Evolutionary conservation across 1,140 invertebrate genomes (phyloP), one percentile per base, ranked within the genome.

Genomic region (Meloidogyne floridensis): DNA sequence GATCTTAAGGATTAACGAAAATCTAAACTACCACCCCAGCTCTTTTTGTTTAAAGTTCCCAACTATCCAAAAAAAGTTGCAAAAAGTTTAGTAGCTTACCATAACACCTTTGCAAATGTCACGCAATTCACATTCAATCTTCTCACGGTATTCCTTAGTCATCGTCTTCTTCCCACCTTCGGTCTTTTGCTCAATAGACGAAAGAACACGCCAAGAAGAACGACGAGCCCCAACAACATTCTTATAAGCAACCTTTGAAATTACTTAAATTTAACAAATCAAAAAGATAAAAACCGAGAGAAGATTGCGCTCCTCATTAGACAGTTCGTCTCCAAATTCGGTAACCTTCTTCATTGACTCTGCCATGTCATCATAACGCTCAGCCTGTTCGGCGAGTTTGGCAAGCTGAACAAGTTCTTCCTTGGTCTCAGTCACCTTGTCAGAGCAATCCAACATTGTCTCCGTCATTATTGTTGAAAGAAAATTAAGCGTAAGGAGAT

Each of bases 341-440:
- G 95, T 96, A 6, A 98, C 96, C 91, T 95, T 94, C 92, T 98
- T 98, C 96, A 98, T 99, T 88, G 96, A 95, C 84, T 95, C 94
- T 9, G 92, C 91, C 92, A 92, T 93, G 84, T 93, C 92, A 86
- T 92, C 92, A 86, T 92, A 93, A 56, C 92, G 85, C 86, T 92
- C 92, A 65, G 90, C 88, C 42, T 99, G 97, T 93, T 99, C 97
- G 90, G 97, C 97, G 90, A 98, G 93, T 93, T 98, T 99, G 91
- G 97, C 97, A 92, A 95, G 94, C 93, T 98, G 95, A 91, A 98
- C 96, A 93, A 97, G 93, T 93, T 98, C 95, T 92, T 98, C 96
- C 92, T 97, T 96, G 93, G 97, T 95, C 77, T 87, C 85, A 54
- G 86, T 69, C 86, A 87, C 85, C 13, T 18, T 82, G 47, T 11